Conservation (phyloP, 2,888 invertebrate genomes). For the Cosmia pyralina region DNA sequence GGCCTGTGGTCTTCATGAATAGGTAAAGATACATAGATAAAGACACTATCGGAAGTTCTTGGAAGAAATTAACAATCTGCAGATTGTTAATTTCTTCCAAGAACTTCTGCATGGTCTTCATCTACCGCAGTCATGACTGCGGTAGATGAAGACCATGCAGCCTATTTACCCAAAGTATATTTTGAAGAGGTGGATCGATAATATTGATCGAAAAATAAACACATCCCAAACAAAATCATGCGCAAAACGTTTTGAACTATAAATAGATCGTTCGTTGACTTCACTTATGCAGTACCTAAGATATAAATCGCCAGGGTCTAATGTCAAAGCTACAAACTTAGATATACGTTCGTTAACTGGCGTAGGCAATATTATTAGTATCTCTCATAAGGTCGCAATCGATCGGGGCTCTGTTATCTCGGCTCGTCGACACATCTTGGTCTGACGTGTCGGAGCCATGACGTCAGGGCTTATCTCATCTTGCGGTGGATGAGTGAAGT, state of each 20-base stretch:
- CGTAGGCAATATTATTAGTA: constrained; percentile 36
- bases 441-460: constrained; percentile 14
- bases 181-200: background rate
- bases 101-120: background rate
- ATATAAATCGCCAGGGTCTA: background rate
- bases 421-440: constrained; percentile 1
- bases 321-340: constrained; percentile 31
- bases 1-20: background rate
- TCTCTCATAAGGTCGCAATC: constrained; percentile 36
- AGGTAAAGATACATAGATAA: no score
- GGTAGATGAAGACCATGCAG: background rate
- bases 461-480: constrained; percentile 27
- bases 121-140: background rate
- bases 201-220: background rate
- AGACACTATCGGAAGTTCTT: no score
- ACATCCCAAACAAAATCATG: background rate
- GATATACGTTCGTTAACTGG: constrained; percentile 19
- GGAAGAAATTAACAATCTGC: background rate
- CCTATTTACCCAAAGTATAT: background rate
- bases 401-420: constrained; percentile 22
- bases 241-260: background rate
- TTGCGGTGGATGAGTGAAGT: background rate
- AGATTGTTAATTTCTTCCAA: background rate
- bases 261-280: background rate
- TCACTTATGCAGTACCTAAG: background rate